A percentile compares a stretch with the other conserved stretches of the same genome.
Conservation (phyloP, 2,888 invertebrate genomes). For the Homarus gammarus region DNA sequence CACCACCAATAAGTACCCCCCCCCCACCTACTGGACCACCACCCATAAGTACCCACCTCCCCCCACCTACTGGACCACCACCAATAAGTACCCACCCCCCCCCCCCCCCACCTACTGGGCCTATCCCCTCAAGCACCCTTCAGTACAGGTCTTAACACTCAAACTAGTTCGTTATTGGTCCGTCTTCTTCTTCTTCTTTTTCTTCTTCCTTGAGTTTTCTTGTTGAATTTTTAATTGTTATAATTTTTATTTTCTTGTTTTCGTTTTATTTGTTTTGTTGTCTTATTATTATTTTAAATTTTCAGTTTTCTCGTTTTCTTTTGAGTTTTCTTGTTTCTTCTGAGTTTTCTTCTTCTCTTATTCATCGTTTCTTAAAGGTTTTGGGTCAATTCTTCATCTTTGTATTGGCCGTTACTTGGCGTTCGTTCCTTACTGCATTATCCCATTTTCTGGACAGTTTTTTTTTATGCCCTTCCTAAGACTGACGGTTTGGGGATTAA, state of each 20-base stretch:
- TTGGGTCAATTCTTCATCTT: background rate
- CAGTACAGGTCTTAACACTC: constrained; percentile 15
- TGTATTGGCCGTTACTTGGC: background rate
- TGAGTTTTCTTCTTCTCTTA: too few relatives aligned
- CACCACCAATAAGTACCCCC: background rate
- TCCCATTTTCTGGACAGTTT: constrained; percentile 55
- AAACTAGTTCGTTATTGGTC: constrained; percentile 40
- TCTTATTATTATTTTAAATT: too few relatives aligned
- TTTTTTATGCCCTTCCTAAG: constrained; percentile 49
- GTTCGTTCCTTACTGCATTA: background rate
- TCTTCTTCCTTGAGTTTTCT: background rate
- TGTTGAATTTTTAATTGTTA: too few relatives aligned
- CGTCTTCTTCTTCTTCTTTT: background rate
- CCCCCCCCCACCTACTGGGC: background rate
- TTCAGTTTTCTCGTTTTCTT: too few relatives aligned
- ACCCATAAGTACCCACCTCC: background rate
- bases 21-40: background rate
- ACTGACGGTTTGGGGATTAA: constrained; percentile 70
- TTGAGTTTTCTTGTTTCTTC: too few relatives aligned
- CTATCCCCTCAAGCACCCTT: constrained; percentile 24
- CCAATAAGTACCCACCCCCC: background rate
- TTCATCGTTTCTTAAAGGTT: too few relatives aligned
- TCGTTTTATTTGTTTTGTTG: too few relatives aligned
- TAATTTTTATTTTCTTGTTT: too few relatives aligned
- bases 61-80: background rate